phyloP scores from a whole-genome alignment of 2,797 vertebrate genomes.

The Apogon hyalosoma region DNA sequence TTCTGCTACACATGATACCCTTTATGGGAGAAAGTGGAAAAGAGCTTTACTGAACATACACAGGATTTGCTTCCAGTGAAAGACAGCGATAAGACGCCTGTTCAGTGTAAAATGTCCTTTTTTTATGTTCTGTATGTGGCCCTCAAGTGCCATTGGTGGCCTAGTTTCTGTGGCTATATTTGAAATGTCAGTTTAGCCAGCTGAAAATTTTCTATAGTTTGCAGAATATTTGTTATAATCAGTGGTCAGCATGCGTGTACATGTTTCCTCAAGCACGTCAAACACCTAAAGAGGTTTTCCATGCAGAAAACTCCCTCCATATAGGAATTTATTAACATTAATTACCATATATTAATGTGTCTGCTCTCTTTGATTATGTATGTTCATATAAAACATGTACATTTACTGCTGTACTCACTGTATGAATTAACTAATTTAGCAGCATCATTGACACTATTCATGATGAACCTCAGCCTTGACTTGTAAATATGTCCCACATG shows the following conservation, averaged over 20 bases:
- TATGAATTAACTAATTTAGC: too few species aligned
- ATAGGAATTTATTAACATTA: constrained; percentile 57
- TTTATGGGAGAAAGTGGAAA: constrained; percentile 43
- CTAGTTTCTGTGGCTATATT: constrained; percentile 74
- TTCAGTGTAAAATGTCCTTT: constrained; percentile 59
- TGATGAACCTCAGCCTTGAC: too few species aligned
- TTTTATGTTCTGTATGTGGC: constrained; percentile 56
- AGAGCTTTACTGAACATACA: constrained; percentile 26
- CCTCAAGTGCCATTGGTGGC: constrained; percentile 64
- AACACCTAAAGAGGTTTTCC: constrained; percentile 37
- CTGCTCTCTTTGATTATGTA: constrained; percentile 22
- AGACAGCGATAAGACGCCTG: constrained; percentile 56
- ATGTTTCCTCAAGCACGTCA: constrained; percentile 7
- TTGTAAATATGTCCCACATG: too few species aligned
- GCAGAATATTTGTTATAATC: constrained; percentile 35
- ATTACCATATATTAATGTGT: constrained; percentile 50
- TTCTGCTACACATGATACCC: constrained; percentile 12
- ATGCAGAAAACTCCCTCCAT: constrained; percentile 12
- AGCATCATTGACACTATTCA: too few species aligned
- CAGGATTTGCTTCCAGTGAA: constrained; percentile 59
- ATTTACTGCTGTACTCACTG: background rate
- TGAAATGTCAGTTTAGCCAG: constrained; percentile 71
- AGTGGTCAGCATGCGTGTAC: background rate
- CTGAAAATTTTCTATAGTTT: constrained; percentile 49
- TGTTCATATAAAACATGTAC: constrained; percentile 20